Base-by-base conservation (phyloP, 2,888 invertebrate species). In the Tachina lurida region DNA sequence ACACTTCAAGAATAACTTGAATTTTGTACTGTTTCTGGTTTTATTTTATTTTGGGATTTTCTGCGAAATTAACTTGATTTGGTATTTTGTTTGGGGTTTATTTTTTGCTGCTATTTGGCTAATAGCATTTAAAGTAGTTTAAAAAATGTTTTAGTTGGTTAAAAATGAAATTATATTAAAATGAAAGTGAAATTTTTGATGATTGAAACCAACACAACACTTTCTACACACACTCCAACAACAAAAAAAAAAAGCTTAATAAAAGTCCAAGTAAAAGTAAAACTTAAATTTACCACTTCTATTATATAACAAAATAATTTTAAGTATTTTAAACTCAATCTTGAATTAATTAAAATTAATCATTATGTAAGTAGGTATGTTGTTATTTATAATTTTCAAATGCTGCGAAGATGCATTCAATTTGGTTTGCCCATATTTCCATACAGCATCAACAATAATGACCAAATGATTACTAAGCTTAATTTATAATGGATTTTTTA, bases 1-100 rank as follows among this genome's bases (percentile, higher is more conserved):
- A 68, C 47, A 71, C 19, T 73, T 73, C 43, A 60, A 67, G 76
- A 83, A 77, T 83, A 83, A 83, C 83, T 62, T 77, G 71, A 77
- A 75, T 77, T 71, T 77, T 67, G n/a, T 67, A 70, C 45, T 63
- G 31, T 71, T 71, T 45, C 19, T 41, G 19, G 15, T 56, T 75
- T 56, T 70, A 13, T 62, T 63, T 62, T 39, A 12, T 47, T 70
- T 68, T 81, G 15, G n/a, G 22, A n/a, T n/a, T 58, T 43, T 65
- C 31, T 74, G 31, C 62, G 41, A 70, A 63, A 73, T 45, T 58
- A 49, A 19, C 78, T 54, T 56, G 62, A 79, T 62, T 78, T 62
- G 15, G 8, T 49, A 56, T 70, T 56, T 56, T 45, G 43, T 60
- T 65, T n/a, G n/a, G 52, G n/a, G 52, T 71, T 49, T 49, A 12